phyloP scores from a whole-genome alignment of 2,888 invertebrate genomes.

The Caradrina kadenii region DNA sequence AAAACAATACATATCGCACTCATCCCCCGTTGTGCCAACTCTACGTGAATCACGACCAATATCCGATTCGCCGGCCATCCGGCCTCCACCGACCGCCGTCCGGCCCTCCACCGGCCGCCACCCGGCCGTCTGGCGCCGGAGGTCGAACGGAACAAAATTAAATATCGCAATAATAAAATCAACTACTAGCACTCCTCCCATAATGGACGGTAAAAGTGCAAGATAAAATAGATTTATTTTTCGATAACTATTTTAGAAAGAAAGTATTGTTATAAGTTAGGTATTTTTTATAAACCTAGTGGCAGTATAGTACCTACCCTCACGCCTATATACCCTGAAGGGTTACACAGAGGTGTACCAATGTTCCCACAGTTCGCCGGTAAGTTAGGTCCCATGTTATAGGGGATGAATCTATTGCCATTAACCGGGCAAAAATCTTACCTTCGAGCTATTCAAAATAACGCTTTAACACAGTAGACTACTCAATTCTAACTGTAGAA shows the following conservation, averaged over 20 bases:
- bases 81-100: not conserved
- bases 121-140: constrained; percentile 9
- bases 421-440: no score
- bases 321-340: no score
- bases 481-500: not conserved
- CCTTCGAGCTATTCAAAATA: no score
- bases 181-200: constrained; percentile 19
- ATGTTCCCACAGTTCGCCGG: no score
- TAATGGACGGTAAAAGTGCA: constrained; percentile 24
- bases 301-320: no score
- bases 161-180: constrained; percentile 46
- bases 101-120: not conserved
- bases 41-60: constrained; percentile 38
- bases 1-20: constrained; percentile 41
- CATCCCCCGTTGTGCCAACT: constrained; percentile 16
- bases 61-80: constrained; percentile 24
- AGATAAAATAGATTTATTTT: not conserved
- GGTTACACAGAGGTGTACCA: no score
- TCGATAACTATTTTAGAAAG: not conserved
- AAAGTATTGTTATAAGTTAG: not conserved
- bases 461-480: not conserved
- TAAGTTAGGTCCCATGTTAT: no score
- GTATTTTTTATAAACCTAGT: no score
- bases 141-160: constrained; percentile 22
- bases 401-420: no score